Evolutionary conservation across 1,140 invertebrate species (phyloP).

Genomic region (Bilobella aurantiaca): DNA sequence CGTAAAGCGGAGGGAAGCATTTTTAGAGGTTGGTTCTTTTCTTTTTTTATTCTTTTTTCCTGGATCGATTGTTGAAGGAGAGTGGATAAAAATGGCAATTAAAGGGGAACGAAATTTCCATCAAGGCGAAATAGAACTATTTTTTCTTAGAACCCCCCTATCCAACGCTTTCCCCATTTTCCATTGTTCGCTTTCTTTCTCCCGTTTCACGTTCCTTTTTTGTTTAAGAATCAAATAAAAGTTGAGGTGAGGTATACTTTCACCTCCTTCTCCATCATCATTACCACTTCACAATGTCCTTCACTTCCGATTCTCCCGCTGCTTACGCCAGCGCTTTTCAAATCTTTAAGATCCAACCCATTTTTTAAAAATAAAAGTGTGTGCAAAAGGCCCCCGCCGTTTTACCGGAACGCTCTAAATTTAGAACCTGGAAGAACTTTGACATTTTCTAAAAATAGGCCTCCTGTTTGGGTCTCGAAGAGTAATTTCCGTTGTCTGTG

Average conservation of each 20-base stretch:
- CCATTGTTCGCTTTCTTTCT: neutral
- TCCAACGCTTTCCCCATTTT: neutral
- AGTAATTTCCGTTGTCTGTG: neutral
- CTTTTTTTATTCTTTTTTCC: neutral
- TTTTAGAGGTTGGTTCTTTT: neutral
- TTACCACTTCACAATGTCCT: neutral
- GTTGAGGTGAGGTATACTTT: neutral
- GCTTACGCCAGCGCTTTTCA: no score
- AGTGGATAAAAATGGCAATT: slow-evolving; percentile 34
- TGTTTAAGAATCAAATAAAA: neutral
- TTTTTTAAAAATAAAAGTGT: no score
- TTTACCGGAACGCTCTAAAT: neutral
- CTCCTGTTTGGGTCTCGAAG: no score
- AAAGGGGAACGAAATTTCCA: slow-evolving; percentile 34
- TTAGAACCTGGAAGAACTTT: neutral
- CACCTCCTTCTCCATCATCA: slow-evolving; percentile 8
- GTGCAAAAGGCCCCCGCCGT: no score
- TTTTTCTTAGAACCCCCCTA: no score
- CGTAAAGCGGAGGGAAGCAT: neutral
- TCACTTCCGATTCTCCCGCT: neutral
- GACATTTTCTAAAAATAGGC: neutral
- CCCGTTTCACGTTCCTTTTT: neutral
- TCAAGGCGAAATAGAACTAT: no score
- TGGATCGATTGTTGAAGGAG: slow-evolving; percentile 3
- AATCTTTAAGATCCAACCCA: no score